These are phyloP conservation scores for Sebastolobus alascanus DNA, from an alignment of 2,797 vertebrate genomes.

Conservation along the genomic window DNA sequence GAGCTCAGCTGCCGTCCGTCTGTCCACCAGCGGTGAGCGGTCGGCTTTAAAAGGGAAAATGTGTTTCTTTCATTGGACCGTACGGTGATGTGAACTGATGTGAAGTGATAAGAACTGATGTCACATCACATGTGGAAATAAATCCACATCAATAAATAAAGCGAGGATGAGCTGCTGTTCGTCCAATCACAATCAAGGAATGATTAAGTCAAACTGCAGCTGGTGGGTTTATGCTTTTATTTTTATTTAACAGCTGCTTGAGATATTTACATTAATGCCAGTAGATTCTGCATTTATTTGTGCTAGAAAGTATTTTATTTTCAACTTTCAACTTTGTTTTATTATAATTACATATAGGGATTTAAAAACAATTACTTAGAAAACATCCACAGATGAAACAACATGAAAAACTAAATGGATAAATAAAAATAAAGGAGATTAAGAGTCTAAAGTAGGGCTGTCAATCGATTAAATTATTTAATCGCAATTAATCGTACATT, in stretches of 20 bases:
- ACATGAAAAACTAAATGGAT: no score
- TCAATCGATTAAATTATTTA: no score
- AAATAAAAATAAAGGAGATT: no score
- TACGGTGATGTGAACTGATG: constrained; percentile 26
- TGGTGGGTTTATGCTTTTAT: neutral
- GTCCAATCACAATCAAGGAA: neutral
- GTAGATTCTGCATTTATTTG: neutral
- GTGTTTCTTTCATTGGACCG: constrained; percentile 52
- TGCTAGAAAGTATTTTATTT: neutral
- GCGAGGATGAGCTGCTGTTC: constrained; percentile 20
- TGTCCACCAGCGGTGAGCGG: neutral
- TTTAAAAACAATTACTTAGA: no score
- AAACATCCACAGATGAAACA: no score
- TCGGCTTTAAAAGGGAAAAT: constrained; percentile 54
- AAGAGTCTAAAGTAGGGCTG: no score
- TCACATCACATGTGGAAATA: constrained; percentile 44
- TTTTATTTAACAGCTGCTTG: neutral
- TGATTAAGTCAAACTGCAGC: neutral
- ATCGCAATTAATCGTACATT: no score
- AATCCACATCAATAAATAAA: constrained; percentile 51
- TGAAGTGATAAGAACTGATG: constrained; percentile 32
- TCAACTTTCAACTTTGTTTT: neutral
- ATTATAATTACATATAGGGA: neutral
- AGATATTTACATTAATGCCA: neutral
- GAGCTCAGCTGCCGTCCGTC: neutral